Evolutionary conservation across 2,113 vertebrate genomes (phyloP), one percentile per base, ranked within the genome.

Genomic region (Cepphus grylle): DNA sequence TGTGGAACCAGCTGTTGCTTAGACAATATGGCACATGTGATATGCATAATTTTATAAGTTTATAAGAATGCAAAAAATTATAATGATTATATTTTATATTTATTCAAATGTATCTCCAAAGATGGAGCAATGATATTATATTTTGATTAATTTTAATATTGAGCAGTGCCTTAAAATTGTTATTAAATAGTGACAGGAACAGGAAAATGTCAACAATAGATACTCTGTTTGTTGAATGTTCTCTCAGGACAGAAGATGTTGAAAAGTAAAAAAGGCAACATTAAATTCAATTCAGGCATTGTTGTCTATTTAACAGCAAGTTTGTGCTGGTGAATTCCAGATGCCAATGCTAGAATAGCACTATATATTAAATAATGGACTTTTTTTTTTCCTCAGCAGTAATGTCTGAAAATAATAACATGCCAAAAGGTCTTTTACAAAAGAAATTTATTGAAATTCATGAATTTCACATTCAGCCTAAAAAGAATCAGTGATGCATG

Each of bases 241-340:
- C 5, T 88, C 45, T 86, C 34, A 61, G 15, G 40, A 66, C 1
- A 61, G 16, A 90, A 79, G 27, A 8, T 25, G 8, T 3, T 73
- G 55, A 86, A 88, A 83, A 47, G 12, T 27, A 27, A 63, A 87
- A 84, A 85, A 72, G 26, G 38, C 6, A 56, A 52, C 9, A 52
- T 74, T 72, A 65, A 49, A 70, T 81, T 86, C 22, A 83, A 58
- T 83, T 92, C 63, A 77, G 58, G 32, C 2, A 20, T 36, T 74
- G 5, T 3, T 70, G 45, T 42, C 0, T 0, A n/a, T 38, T 4
- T 7, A 40, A 14, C 12, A 49, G 27, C 56, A 40, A 40, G 32
- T 65, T 69, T 73, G 30, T 56, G 18, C 34, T 40, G 14, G 3
- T 72, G 34, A 62, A 80, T 70, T 79, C 22, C 26, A 73, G 40